Evolutionary conservation across 2,888 invertebrate genomes (phyloP).

Genomic region (Folsomia manolachei): DNA sequence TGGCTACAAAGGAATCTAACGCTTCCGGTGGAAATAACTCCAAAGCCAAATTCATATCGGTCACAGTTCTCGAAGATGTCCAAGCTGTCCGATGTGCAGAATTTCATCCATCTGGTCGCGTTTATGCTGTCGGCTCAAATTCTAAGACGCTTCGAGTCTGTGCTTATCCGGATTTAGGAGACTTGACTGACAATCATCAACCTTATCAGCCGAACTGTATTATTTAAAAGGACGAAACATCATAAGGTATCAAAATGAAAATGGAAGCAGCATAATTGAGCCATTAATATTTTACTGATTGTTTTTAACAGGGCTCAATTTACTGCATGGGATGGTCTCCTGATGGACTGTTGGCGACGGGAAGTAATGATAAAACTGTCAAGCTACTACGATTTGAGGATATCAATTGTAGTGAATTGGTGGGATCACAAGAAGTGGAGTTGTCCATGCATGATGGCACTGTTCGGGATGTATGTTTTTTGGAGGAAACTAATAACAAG

Average conservation of each 20-base stretch:
- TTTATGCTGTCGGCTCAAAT: slow-evolving; percentile 97
- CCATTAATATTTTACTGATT: background rate
- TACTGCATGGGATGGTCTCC: slow-evolving; percentile 95
- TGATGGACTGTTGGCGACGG: slow-evolving; percentile 92
- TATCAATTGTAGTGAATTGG: slow-evolving; percentile 71
- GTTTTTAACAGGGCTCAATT: slow-evolving; percentile 70
- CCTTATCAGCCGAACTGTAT: slow-evolving; percentile 86
- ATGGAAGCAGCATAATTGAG: background rate
- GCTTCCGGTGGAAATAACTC: background rate
- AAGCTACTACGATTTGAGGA: slow-evolving; percentile 92
- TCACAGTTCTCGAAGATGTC: slow-evolving; percentile 87
- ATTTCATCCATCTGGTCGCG: slow-evolving; percentile 90
- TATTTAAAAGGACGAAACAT: slow-evolving; percentile 93
- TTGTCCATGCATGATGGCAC: slow-evolving; percentile 98
- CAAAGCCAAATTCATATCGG: slow-evolving; percentile 68
- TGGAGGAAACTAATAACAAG: slow-evolving; percentile 88
- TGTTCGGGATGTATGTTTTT: slow-evolving; percentile 91
- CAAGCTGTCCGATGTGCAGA: slow-evolving; percentile 97
- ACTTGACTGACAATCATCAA: slow-evolving; percentile 68
- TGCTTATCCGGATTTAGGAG: slow-evolving; percentile 84
- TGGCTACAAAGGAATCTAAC: background rate
- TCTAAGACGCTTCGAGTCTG: slow-evolving; percentile 96
- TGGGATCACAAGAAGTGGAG: slow-evolving; percentile 70
- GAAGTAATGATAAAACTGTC: slow-evolving; percentile 97
- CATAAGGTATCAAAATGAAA: slow-evolving; percentile 64